A percentile compares a stretch with the other conserved stretches of the same genome.
Evolutionary conservation across 2,888 invertebrate genomes (phyloP).

Genomic region (Trichopoda pennipes): DNA sequence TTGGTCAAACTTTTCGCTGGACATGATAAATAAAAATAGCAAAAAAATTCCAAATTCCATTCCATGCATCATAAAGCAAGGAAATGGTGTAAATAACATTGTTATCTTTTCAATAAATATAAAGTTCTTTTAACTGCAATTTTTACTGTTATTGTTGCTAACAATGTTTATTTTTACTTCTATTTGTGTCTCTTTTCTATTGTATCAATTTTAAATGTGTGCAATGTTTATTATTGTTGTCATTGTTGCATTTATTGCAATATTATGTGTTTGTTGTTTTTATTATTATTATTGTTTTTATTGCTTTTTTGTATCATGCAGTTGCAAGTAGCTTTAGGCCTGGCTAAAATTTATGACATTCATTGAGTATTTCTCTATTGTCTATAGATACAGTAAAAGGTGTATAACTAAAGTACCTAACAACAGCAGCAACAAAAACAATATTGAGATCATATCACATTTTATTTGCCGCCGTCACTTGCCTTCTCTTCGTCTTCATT

Average conservation of each 20-base stretch:
- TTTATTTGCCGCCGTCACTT: constrained; percentile 10
- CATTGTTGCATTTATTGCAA: constrained; percentile 50
- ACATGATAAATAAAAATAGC: no score
- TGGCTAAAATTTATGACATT: constrained; percentile 65
- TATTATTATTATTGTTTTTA: constrained; percentile 36
- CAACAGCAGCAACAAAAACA: constrained; percentile 4
- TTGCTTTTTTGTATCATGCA: constrained; percentile 39
- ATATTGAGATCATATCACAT: constrained; percentile 53
- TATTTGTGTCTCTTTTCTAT: constrained; percentile 8
- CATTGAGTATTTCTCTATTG: constrained; percentile 64
- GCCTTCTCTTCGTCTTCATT: neutral
- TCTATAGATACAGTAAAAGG: constrained; percentile 16
- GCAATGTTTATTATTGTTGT: constrained; percentile 21
- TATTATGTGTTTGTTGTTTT: constrained; percentile 51
- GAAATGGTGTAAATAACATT: constrained; percentile 32
- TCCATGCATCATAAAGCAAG: no score
- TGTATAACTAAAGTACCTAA: constrained; percentile 23
- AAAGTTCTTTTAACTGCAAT: constrained; percentile 15
- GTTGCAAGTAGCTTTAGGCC: constrained; percentile 60
- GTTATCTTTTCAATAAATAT: constrained; percentile 19
- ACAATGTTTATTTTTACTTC: constrained; percentile 8
- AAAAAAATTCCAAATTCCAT: no score
- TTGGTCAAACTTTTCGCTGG: no score
- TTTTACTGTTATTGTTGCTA: neutral
- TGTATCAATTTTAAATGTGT: constrained; percentile 33